Conservation (phyloP, 2,113 vertebrate species). For the Centropus unirufus region DNA sequence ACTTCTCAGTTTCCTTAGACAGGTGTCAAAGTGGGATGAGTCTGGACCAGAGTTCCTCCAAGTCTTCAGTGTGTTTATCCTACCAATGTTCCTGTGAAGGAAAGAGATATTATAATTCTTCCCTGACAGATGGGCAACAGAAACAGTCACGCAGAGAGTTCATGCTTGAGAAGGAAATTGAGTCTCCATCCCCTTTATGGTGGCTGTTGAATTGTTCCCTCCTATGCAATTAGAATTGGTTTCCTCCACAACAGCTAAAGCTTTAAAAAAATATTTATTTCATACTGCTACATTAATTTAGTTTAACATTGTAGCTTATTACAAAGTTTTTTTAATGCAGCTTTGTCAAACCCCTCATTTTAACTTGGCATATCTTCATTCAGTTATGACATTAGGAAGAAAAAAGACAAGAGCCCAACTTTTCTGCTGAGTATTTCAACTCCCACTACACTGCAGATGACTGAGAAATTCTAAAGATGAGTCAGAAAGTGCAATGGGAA, state of each 20-base stretch:
- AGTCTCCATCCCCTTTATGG: background rate
- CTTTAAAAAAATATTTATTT: background rate
- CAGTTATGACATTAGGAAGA: background rate
- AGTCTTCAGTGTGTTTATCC: conserved; percentile 47
- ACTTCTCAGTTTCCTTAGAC: background rate
- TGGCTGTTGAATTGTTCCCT: background rate
- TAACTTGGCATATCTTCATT: background rate
- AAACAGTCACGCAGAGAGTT: background rate
- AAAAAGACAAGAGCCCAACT: background rate
- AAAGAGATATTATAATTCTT: conserved; percentile 41
- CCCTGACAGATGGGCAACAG: conserved; percentile 32
- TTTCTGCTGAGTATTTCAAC: conserved; percentile 32
- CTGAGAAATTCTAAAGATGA: conserved; percentile 45
- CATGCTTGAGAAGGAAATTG: background rate
- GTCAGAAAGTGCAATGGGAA: conserved; percentile 24
- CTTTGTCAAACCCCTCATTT: background rate
- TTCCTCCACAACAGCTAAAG: background rate
- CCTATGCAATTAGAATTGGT: background rate
- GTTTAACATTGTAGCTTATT: background rate
- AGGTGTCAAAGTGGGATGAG: background rate
- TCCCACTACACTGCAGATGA: conserved; percentile 28
- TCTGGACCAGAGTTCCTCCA: background rate
- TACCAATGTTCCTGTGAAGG: conserved; percentile 8
- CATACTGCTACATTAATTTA: background rate
- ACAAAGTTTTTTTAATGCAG: background rate